Conservation (phyloP, 2,888 invertebrate genomes). For the Lagria hirta region DNA sequence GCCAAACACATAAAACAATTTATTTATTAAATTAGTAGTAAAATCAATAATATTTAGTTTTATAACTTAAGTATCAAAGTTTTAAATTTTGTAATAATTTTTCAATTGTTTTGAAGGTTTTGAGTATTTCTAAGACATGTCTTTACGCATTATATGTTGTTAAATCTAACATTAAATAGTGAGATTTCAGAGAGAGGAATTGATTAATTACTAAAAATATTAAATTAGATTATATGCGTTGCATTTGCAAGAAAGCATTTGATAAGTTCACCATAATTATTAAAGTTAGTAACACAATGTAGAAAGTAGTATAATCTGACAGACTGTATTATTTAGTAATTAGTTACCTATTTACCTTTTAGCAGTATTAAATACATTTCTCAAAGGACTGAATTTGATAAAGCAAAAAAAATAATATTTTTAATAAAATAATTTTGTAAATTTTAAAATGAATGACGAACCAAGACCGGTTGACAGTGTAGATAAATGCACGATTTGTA, state of each 20-base stretch:
- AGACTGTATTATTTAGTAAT: conserved; percentile 5
- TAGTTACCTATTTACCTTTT: conserved; percentile 9
- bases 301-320: no score
- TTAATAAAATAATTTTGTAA: conserved; percentile 24
- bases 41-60: no score
- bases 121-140: no score
- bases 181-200: conserved; percentile 13
- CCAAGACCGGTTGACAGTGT: conserved; percentile 39
- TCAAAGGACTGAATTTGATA: conserved; percentile 19
- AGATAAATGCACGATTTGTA: conserved; percentile 26
- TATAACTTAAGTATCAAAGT: no score
- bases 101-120: no score
- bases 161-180: conserved; percentile 10
- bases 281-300: no score
- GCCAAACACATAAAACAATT: no score
- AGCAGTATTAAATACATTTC: conserved; percentile 23
- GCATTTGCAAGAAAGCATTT: no score
- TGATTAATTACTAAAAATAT: conserved; percentile 6
- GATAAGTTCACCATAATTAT: no score
- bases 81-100: no score
- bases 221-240: conserved; percentile 1
- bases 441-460: conserved; percentile 24
- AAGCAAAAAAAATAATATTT: conserved; percentile 18
- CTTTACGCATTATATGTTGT: conserved; percentile 1
- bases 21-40: no score